Evolutionary conservation across 2,888 invertebrate species (phyloP).

Genomic region (Pammene aurita): DNA sequence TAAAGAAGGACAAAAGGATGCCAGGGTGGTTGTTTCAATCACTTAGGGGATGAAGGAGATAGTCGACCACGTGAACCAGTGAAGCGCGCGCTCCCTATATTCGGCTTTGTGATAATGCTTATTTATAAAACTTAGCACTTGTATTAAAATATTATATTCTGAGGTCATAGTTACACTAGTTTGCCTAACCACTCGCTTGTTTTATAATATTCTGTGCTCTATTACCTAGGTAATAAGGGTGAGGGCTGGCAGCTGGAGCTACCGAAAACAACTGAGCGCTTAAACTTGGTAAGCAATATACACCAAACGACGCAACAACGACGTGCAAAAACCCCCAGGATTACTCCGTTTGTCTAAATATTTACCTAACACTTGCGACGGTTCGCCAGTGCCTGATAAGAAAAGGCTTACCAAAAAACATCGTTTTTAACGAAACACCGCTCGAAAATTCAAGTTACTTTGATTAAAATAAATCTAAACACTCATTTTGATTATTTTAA

Average conservation of each 20-base stretch:
- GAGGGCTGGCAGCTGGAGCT: too few species aligned
- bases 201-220: too few species aligned
- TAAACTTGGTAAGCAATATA: background rate
- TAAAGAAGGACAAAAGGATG: slow-evolving; percentile 65
- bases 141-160: too few species aligned
- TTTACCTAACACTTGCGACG: slow-evolving; percentile 65
- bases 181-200: too few species aligned
- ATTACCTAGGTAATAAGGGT: too few species aligned
- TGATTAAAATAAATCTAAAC: slow-evolving; percentile 12
- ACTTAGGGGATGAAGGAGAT: background rate
- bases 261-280: too few species aligned
- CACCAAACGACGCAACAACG: slow-evolving; percentile 40
- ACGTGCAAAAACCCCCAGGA: slow-evolving; percentile 67
- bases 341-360: slow-evolving; percentile 72
- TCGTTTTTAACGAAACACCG: slow-evolving; percentile 3
- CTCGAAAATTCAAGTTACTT: slow-evolving; percentile 19
- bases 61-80: background rate
- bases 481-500: too few species aligned
- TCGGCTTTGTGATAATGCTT: too few species aligned
- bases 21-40: slow-evolving; percentile 35
- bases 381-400: slow-evolving; percentile 36
- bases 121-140: too few species aligned
- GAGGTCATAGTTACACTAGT: too few species aligned
- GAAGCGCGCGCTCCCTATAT: background rate
- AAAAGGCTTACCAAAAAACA: slow-evolving; percentile 23